Evolutionary conservation across 2,888 invertebrate genomes (phyloP), one percentile per base, ranked within the genome.

Genomic region (Drosophila neoperkinsi): DNA sequence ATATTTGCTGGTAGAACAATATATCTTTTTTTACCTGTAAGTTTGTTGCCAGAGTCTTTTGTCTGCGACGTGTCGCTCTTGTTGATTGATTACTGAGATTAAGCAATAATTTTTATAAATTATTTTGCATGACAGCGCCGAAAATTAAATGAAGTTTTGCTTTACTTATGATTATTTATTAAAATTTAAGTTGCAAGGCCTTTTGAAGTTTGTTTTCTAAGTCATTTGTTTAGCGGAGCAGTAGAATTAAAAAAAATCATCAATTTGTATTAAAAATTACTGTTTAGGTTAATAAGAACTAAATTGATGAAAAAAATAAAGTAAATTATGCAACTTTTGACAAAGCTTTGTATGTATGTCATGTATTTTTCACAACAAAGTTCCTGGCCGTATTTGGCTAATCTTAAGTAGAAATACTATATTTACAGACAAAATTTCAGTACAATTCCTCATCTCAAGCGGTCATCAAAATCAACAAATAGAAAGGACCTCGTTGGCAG

Each of bases 81-180:
- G 56, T 62, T 88, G 85, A 86, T 86, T 85, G 85, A 86, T 86
- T 81, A 69, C 83, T 64, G 69, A 77, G 67, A 74, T 81, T 77
- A 74, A 74, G 83, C 77, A 83, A 88, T 84, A 65, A 76, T 55
- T 78, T 68, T 70, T 65, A 46, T 70, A 65, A 85, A 88, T 85
- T 85, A 88, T 79, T 81, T 83, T 66, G 83, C 88, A 88, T 85
- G 85, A 88, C 88, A 83, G 71, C n/a, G 70, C 59, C 62, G 65
- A 46, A 72, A 78, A 43, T 31, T 28, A 59, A 70, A 59, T 70
- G 38, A 56, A 67, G 41, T 59, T 63, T 61, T 9, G 34, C 50
- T 41, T 73, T 62, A 67, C 36, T 57, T 57, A 57, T 57, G 6
- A 30, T 57, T 31, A 58, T 63, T 59, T 46, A 21, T 53, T 31